Conservation (phyloP, 1,140 invertebrate species). For the Mizuhopecten yessoensis region DNA sequence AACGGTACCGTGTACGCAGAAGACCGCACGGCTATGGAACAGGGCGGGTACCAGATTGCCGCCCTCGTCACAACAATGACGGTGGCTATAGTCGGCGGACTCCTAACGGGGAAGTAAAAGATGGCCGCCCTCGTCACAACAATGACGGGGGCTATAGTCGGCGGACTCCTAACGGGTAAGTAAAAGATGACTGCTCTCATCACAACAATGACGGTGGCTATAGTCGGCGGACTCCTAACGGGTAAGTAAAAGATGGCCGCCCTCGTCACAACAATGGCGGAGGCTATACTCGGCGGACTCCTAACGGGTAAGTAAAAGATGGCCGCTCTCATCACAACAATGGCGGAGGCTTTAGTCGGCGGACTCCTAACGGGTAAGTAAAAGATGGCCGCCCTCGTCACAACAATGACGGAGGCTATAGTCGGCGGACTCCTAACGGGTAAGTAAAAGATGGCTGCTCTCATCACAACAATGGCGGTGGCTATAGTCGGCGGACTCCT, state of each 20-base stretch:
- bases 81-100: slow-evolving; percentile 89
- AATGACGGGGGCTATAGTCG: slow-evolving; percentile 87
- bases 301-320: slow-evolving; percentile 90
- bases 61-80: slow-evolving; percentile 88
- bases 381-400: no score
- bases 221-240: slow-evolving; percentile 90
- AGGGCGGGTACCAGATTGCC: slow-evolving; percentile 91
- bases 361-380: no score
- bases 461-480: no score
- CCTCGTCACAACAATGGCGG: slow-evolving; percentile 87
- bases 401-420: no score
- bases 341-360: no score
- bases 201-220: slow-evolving; percentile 88
- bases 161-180: slow-evolving; percentile 91
- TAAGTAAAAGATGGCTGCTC: no score
- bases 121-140: slow-evolving; percentile 89
- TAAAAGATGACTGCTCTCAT: slow-evolving; percentile 88
- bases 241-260: slow-evolving; percentile 90
- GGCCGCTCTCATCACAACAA: no score
- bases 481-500: no score
- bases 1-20: not conserved
- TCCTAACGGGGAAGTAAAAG: slow-evolving; percentile 91
- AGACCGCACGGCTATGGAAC: slow-evolving; percentile 86
- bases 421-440: no score
- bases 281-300: slow-evolving; percentile 89